Percentiles rank a stretch among this genome's conserved stretches.
Evolutionary conservation across 2,888 invertebrate genomes (phyloP).

Genomic region (Ephialtes manifestator): DNA sequence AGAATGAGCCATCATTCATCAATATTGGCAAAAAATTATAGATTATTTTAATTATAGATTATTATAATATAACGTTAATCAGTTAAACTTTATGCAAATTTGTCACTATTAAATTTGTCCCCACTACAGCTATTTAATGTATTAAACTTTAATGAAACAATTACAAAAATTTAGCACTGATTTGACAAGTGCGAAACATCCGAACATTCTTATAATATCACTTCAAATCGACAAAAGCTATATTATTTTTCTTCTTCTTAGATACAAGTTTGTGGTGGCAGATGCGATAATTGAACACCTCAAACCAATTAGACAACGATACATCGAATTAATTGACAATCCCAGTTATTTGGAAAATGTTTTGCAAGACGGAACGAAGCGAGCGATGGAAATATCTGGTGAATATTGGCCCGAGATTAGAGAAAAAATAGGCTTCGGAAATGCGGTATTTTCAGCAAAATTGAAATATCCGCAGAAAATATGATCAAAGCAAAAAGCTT

Average conservation of each 20-base stretch:
- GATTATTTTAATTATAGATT: too few relatives aligned
- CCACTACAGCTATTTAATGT: too few relatives aligned
- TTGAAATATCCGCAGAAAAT: neutral
- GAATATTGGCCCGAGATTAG: constrained; percentile 89
- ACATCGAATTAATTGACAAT: constrained; percentile 88
- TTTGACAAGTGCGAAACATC: too few relatives aligned
- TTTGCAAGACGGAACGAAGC: constrained; percentile 89
- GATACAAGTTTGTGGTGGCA: constrained; percentile 91
- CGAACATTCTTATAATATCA: neutral
- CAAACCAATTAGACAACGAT: constrained; percentile 90
- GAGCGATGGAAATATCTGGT: constrained; percentile 89
- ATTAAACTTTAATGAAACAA: too few relatives aligned
- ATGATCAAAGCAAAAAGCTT: constrained; percentile 53
- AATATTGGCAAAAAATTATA: too few relatives aligned
- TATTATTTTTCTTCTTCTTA: constrained; percentile 78
- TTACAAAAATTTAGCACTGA: too few relatives aligned
- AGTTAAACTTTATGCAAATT: too few relatives aligned
- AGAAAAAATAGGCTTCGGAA: constrained; percentile 87
- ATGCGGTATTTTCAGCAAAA: constrained; percentile 51
- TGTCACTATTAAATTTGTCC: too few relatives aligned
- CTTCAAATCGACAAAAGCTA: neutral
- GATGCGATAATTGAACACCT: constrained; percentile 91
- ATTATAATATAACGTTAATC: too few relatives aligned
- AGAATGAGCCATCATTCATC: too few relatives aligned
- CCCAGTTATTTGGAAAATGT: constrained; percentile 89